Conservation (phyloP, 1,140 invertebrate species). For the Scaptomyza graminum region DNA sequence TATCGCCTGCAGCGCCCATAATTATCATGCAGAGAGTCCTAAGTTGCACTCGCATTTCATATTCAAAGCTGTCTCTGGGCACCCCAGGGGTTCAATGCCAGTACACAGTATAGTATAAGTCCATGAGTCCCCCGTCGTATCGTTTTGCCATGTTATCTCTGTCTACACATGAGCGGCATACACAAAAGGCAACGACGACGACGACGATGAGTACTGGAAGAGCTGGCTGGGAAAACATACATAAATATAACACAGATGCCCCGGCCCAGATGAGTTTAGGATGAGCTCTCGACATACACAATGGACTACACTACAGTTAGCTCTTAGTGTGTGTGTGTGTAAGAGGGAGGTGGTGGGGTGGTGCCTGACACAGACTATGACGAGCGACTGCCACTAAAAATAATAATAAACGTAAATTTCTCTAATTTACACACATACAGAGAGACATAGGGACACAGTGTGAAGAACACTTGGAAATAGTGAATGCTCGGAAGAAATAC, state of each 20-base stretch:
- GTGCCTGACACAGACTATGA: constrained; percentile 50
- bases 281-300: constrained; percentile 40
- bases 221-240: constrained; percentile 37
- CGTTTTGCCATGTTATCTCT: constrained; percentile 62
- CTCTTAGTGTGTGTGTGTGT: no score
- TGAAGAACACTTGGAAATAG: constrained; percentile 28
- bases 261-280: constrained; percentile 21
- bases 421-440: constrained; percentile 70
- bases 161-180: constrained; percentile 51
- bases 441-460: constrained; percentile 2
- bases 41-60: constrained; percentile 76
- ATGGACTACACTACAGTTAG: constrained; percentile 42
- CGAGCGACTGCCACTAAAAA: constrained; percentile 74
- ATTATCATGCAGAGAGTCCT: constrained; percentile 69
- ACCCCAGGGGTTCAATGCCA: constrained; percentile 1
- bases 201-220: constrained; percentile 21
- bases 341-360: no score
- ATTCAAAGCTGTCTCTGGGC: constrained; percentile 59
- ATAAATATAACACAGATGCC: constrained; percentile 71
- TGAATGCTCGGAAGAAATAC: not conserved
- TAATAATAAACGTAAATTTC: constrained; percentile 82
- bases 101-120: no score
- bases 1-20: constrained; percentile 77
- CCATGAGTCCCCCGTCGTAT: constrained; percentile 10
- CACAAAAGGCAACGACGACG: constrained; percentile 36